A percentile compares a stretch with the other conserved stretches of the same genome.
phyloP scores from a whole-genome alignment of 2,888 invertebrate species.

The Tholera decimalis region DNA sequence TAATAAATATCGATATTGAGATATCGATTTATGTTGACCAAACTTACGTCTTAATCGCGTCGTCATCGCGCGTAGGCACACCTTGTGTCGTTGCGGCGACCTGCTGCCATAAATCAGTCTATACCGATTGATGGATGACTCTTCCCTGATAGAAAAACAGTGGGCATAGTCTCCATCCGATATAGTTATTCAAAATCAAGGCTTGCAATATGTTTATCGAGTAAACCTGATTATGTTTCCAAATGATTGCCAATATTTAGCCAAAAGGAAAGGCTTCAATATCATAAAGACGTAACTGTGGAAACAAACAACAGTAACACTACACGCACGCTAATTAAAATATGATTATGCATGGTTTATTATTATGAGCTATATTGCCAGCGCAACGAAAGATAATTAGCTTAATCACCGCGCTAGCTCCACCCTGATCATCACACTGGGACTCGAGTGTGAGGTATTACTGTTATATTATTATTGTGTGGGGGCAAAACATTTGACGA shows the following conservation, averaged over 20 bases:
- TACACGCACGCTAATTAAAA: conserved; percentile 46
- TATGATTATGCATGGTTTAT: conserved; percentile 56
- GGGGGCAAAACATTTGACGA: conserved; percentile 54
- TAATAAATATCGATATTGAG: neutral
- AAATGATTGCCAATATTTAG: conserved; percentile 20
- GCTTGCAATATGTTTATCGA: neutral
- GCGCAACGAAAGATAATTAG: conserved; percentile 53
- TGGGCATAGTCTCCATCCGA: conserved; percentile 65
- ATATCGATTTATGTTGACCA: neutral
- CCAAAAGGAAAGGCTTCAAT: conserved; percentile 16
- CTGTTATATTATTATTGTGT: conserved; percentile 31
- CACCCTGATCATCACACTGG: conserved; percentile 38
- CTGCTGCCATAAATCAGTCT: conserved; percentile 88
- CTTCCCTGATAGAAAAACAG: conserved; percentile 78
- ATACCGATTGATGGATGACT: conserved; percentile 85
- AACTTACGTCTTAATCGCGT: conserved; percentile 78
- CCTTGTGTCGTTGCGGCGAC: conserved; percentile 82
- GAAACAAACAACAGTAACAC: conserved; percentile 28
- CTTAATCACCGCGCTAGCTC: conserved; percentile 51
- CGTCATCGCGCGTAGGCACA: conserved; percentile 86
- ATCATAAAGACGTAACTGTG: conserved; percentile 22
- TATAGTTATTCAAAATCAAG: conserved; percentile 45
- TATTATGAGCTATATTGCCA: conserved; percentile 46
- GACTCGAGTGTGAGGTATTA: conserved; percentile 22
- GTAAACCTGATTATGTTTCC: neutral